Base-by-base conservation (phyloP, 2,888 invertebrate genomes). In the Rhagium mordax region DNA sequence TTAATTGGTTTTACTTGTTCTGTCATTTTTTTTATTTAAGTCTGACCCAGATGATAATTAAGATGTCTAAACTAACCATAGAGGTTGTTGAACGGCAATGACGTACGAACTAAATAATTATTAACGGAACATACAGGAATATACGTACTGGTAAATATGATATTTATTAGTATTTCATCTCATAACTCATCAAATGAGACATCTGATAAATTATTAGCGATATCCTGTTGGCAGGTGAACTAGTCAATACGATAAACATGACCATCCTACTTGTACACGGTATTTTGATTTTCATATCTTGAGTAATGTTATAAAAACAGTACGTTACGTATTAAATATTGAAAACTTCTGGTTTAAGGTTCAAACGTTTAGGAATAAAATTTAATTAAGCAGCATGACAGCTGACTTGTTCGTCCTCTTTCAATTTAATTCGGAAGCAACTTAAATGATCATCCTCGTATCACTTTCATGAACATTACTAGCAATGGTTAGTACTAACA, bases 101-200 rank as follows among this genome's bases (percentile, higher is more conserved):
- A 15, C n/a, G n/a, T 57, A 57, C 27, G 16, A 15, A 29, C 29
- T 29, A 27, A 57, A 29, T 57, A 6, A 57, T 29, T 57, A 29
- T 29, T 57, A 29, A 29, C 29, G 29, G 27, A 57, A 27, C 29
- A 29, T 57, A 57, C 29, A 57, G 29, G 57, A 29, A 57, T 29
- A 57, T 29, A 29, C 57, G n/a, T 57, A 16, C 8, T 29, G 0
- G 16, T 29, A 57, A 29, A 29, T 57, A 27, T 57, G 57, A 57
- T 57, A 57, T 57, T 57, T 57, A 57, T 57, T 48, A 64, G 53
- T 67, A 69, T 66, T 69, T 78, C 72, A 68, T 65, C 72, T 75
- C 75, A 73, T 72, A 75, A 71, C 75, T 71, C 59, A 73, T 75
- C 75, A 67, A 59, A 53, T 29, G 64, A 65, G 72, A 71, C 71